phyloP scores from a whole-genome alignment of 2,888 invertebrate species.

The Hedya salicella region DNA sequence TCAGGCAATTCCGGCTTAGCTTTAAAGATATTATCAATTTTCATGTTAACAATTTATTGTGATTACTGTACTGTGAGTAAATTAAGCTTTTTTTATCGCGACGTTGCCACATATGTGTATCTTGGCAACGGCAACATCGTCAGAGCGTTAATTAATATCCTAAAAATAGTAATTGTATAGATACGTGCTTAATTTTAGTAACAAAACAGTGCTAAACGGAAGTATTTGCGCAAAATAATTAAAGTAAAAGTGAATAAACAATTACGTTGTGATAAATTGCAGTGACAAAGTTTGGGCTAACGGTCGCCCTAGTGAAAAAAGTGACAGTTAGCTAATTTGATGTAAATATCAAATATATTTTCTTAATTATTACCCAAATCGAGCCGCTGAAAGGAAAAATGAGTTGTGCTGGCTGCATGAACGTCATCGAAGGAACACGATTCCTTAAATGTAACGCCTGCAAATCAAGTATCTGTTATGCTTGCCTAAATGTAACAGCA shows the following conservation, averaged over 20 bases:
- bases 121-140: not conserved
- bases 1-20: no score
- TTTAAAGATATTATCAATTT: no score
- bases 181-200: not conserved
- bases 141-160: not conserved
- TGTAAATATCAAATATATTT: not conserved
- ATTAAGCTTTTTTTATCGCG: no score
- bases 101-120: no score
- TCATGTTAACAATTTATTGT: no score
- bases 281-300: not conserved
- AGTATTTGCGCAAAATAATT: not conserved
- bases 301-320: not conserved
- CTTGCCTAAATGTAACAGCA: not conserved
- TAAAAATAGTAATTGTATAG: not conserved
- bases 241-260: not conserved
- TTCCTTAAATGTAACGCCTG: not conserved
- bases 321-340: no score
- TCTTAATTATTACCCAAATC: not conserved
- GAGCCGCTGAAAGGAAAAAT: not conserved
- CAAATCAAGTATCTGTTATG: not conserved
- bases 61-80: no score
- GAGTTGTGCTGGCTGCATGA: not conserved
- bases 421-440: not conserved
- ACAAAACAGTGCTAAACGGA: not conserved
- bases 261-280: not conserved